These are phyloP conservation scores for Apteryx mantelli DNA, from an alignment of 2,113 vertebrate genomes.

Conservation along the genomic window DNA sequence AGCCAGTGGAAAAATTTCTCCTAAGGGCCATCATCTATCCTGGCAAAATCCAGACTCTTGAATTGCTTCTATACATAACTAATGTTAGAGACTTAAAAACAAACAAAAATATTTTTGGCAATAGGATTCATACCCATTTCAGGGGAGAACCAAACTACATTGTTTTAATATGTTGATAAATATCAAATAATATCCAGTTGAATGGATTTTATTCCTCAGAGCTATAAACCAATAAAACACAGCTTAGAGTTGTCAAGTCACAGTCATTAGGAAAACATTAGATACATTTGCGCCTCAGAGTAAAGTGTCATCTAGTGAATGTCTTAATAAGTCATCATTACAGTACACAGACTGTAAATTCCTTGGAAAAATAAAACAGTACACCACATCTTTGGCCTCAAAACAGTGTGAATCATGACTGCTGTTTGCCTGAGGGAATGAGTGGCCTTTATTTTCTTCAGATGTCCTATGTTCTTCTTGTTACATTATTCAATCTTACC, in stretches of 20 bases:
- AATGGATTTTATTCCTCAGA: background rate
- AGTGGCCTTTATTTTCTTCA: background rate
- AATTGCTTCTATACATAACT: background rate
- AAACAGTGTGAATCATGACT: background rate
- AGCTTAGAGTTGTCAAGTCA: background rate
- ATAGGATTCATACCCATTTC: background rate
- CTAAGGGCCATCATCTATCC: background rate
- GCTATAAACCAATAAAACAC: background rate
- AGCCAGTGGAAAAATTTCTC: background rate
- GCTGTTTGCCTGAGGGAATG: background rate
- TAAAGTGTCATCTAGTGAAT: background rate
- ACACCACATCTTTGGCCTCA: background rate
- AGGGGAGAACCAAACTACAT: accelerated
- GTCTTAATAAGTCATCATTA: background rate
- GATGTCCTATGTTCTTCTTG: background rate
- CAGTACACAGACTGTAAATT: background rate
- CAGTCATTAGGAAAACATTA: background rate
- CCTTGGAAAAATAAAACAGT: background rate
- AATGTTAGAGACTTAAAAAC: accelerated
- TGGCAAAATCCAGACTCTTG: background rate
- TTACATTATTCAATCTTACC: background rate
- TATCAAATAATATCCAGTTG: background rate
- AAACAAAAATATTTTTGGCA: background rate
- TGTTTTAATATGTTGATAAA: background rate
- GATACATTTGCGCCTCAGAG: background rate